Evolutionary conservation across 2,888 invertebrate species (phyloP), one percentile per base, ranked within the genome.

Genomic region (Drosophila kuntzei): DNA sequence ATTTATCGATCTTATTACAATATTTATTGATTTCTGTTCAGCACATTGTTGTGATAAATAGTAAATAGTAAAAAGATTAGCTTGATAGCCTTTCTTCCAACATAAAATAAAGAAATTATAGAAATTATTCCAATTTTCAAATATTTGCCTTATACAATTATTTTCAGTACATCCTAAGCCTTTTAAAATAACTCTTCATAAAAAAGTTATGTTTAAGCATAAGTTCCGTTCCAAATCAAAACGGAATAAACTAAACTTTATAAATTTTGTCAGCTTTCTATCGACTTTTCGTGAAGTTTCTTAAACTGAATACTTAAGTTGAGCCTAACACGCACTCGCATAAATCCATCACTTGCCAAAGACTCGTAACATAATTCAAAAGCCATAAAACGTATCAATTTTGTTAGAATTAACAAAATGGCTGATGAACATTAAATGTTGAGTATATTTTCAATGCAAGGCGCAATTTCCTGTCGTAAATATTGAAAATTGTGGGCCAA

Each of bases 381-480:
- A 66, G 67, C 63, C 41, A 72, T 86, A 76, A 88, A 85, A 73
- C 71, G 61, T 43, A 60, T 68, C 41, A 37, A 53, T 22, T 46
- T 62, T 25, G 32, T 46, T 41, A 34, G 49, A 60, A 50, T 54
- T 70, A 61, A 32, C 62, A 65, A 72, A 84, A 84, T 71, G 58
- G 64, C 47, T 60, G 47, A 74, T 64, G 64, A 60, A 46, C 49
- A 39, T 65, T 50, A 18, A 59, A 37, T 12, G 20, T 49, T 55
- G 49, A 55, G 29, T 66, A 27, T 34, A 71, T 79, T 88, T 84
- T 59, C 57, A 75, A 89, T 87, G 81, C 87, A 77, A 87, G 79
- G 65, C 80, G 81, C 84, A 87, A 89, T 89, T 90, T 90, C 90
- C 90, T 90, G 90, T 89, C 90, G 80, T 90, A 90, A 90, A 90